phyloP scores from a whole-genome alignment of 2,888 invertebrate species.

The Boloria euphrosyne region DNA sequence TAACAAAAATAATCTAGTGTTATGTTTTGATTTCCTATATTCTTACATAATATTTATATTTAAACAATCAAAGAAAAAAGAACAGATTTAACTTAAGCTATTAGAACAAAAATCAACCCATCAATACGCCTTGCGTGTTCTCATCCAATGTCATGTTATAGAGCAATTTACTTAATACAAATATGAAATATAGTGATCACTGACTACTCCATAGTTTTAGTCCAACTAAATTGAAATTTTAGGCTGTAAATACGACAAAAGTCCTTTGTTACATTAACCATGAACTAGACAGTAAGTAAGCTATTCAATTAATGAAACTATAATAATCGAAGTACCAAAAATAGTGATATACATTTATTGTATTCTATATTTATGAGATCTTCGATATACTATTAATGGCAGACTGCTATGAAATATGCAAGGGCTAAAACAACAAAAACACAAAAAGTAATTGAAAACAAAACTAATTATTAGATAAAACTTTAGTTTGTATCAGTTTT shows the following conservation, averaged over 20 bases:
- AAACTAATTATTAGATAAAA: background rate
- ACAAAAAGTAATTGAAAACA: conserved; percentile 5
- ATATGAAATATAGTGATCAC: conserved; percentile 1
- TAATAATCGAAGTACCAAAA: conserved; percentile 22
- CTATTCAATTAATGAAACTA: conserved; percentile 14
- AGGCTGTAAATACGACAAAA: too few species aligned
- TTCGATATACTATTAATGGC: conserved; percentile 29
- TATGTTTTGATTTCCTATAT: conserved; percentile 12
- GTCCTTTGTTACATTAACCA: background rate
- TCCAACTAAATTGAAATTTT: background rate
- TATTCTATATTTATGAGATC: conserved; percentile 34
- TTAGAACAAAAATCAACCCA: conserved; percentile 8
- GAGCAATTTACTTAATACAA: conserved; percentile 20
- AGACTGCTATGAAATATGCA: conserved; percentile 19
- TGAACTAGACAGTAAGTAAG: background rate
- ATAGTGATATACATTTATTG: conserved; percentile 28
- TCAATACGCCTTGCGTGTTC: conserved; percentile 8
- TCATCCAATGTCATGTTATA: conserved; percentile 23
- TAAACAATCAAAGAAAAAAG: conserved; percentile 2
- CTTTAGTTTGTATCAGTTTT: background rate
- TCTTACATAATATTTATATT: conserved; percentile 10
- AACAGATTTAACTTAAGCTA: background rate
- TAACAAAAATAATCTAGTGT: conserved; percentile 21
- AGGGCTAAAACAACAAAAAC: conserved; percentile 12
- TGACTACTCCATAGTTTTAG: conserved; percentile 6